Conservation (phyloP, 1,140 invertebrate genomes). For the Camponotus vicinus region DNA sequence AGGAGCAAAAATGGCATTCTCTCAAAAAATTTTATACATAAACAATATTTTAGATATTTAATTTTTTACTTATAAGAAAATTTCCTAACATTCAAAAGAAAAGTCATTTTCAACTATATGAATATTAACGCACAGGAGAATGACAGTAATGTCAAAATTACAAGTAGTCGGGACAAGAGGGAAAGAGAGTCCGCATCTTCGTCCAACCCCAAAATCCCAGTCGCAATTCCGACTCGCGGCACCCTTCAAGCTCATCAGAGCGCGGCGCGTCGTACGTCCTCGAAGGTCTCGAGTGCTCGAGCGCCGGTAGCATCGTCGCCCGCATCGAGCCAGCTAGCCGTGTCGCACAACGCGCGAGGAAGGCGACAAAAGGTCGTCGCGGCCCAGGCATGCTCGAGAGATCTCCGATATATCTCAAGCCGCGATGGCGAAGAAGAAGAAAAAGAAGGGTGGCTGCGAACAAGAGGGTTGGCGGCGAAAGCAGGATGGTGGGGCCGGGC, state of each 20-base stretch:
- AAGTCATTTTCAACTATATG: not conserved
- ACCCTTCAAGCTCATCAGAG: slow-evolving; percentile 63
- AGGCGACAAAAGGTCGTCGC: slow-evolving; percentile 74
- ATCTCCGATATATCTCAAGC: slow-evolving; percentile 47
- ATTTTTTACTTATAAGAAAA: not conserved
- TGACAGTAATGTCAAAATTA: slow-evolving; percentile 33
- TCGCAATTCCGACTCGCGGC: slow-evolving; percentile 59
- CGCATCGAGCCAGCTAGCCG: slow-evolving; percentile 64
- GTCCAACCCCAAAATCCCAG: slow-evolving; percentile 42
- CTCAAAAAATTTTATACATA: not conserved
- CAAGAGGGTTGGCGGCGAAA: not conserved
- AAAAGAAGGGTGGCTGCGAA: not conserved
- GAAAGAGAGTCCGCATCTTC: slow-evolving; percentile 34
- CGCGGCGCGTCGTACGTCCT: slow-evolving; percentile 30
- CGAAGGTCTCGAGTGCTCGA: slow-evolving; percentile 42
- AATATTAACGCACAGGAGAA: slow-evolving; percentile 26
- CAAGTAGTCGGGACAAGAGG: not conserved
- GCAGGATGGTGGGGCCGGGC: slow-evolving; percentile 33
- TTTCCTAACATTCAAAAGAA: not conserved
- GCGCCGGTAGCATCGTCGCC: slow-evolving; percentile 40
- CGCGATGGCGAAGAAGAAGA: slow-evolving; percentile 2
- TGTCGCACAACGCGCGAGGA: slow-evolving; percentile 52
- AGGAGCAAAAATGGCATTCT: not conserved
- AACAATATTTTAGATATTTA: not conserved
- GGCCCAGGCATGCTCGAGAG: slow-evolving; percentile 65